A percentile compares a stretch with the other conserved stretches of the same genome.
phyloP scores from a whole-genome alignment of 2,888 invertebrate species.

The Drosophila multiciliata region DNA sequence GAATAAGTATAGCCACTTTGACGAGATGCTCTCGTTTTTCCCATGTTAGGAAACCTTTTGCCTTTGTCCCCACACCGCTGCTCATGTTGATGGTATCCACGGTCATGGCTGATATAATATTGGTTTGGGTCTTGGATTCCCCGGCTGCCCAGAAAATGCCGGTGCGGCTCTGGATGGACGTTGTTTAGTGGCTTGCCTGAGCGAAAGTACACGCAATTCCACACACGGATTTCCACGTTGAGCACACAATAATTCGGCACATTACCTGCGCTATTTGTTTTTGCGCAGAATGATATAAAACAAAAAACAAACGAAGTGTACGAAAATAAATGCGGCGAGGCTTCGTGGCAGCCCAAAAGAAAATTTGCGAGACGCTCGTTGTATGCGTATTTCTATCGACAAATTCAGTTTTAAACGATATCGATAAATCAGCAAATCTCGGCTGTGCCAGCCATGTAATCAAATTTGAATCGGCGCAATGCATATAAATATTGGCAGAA shows the following conservation, averaged over 20 bases:
- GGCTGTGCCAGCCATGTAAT: neutral
- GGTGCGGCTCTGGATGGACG: slow-evolving; percentile 27
- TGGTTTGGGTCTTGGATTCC: slow-evolving; percentile 9
- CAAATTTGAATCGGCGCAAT: neutral
- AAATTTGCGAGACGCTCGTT: slow-evolving; percentile 43
- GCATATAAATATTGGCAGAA: neutral
- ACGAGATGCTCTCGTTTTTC: slow-evolving; percentile 94
- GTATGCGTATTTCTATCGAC: slow-evolving; percentile 33
- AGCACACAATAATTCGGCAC: slow-evolving; percentile 31
- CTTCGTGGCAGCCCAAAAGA: slow-evolving; percentile 51
- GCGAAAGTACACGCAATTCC: slow-evolving; percentile 32
- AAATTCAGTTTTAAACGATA: neutral
- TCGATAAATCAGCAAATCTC: slow-evolving; percentile 14
- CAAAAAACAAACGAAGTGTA: slow-evolving; percentile 45
- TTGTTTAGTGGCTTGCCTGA: slow-evolving; percentile 22
- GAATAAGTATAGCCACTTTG: slow-evolving; percentile 92
- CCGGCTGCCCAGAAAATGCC: slow-evolving; percentile 38
- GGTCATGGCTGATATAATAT: slow-evolving; percentile 56
- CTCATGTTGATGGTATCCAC: slow-evolving; percentile 48
- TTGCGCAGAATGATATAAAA: slow-evolving; percentile 21
- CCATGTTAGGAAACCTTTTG: slow-evolving; percentile 85
- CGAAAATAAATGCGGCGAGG: slow-evolving; percentile 43
- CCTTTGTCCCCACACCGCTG: slow-evolving; percentile 51
- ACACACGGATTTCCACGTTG: slow-evolving; percentile 19
- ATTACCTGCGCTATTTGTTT: slow-evolving; percentile 29